Evolutionary conservation across 2,797 vertebrate species (phyloP).

Genomic region (Eleutherodactylus coqui): DNA sequence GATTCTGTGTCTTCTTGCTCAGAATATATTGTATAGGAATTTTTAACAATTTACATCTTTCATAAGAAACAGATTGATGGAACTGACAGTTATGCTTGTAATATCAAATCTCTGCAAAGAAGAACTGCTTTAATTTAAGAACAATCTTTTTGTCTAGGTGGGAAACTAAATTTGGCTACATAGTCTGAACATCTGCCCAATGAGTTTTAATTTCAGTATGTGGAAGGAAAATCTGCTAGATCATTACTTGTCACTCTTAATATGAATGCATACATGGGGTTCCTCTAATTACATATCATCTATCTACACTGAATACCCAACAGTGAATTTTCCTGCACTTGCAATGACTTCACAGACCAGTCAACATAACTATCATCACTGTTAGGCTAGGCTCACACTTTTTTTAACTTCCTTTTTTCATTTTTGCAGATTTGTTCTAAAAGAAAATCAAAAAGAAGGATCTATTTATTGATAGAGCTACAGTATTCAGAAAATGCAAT

Average conservation of each 20-base stretch:
- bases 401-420: no score
- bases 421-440: no score
- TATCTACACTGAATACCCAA: not conserved
- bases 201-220: not conserved
- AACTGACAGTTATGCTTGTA: not conserved
- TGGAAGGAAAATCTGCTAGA: not conserved
- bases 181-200: not conserved
- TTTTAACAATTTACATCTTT: not conserved
- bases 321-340: not conserved
- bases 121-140: not conserved
- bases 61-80: not conserved
- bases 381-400: not conserved
- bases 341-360: not conserved
- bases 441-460: no score
- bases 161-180: not conserved
- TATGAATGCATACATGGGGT: not conserved
- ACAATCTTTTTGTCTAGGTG: not conserved
- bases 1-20: not conserved
- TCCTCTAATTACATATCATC: not conserved
- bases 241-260: not conserved
- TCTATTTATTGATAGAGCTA: not conserved
- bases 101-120: no score
- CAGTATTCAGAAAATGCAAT: not conserved
- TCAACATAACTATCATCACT: not conserved
- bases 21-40: not conserved